Conservation (phyloP, 1,140 invertebrate species). For the Zaprionus ornatus region DNA sequence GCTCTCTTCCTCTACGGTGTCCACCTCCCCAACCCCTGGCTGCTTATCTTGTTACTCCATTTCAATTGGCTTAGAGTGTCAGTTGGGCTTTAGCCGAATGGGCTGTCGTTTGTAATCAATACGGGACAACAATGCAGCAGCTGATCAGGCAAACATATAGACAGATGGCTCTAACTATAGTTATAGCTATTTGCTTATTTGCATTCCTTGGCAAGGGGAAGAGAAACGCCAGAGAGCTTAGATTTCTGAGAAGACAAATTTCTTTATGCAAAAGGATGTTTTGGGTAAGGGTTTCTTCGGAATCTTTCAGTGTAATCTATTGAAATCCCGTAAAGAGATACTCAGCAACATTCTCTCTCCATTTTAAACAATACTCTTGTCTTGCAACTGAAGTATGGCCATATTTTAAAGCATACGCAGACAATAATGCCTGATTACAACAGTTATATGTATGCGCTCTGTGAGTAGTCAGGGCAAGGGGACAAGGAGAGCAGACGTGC, state of each 20-base stretch:
- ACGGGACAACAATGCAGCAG: constrained; percentile 7
- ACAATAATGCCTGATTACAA: background rate
- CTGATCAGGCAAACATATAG: constrained; percentile 26
- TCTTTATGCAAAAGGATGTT: background rate
- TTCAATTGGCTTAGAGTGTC: constrained; percentile 36
- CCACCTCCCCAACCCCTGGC: background rate
- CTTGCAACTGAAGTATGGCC: background rate
- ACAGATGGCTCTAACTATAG: background rate
- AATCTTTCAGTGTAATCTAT: background rate
- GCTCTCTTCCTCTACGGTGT: constrained; percentile 1
- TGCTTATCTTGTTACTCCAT: background rate
- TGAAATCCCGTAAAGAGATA: background rate
- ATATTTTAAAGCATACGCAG: background rate
- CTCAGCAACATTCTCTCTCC: background rate
- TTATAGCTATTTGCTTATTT: background rate
- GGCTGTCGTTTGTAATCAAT: constrained; percentile 32
- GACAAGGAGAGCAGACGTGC: background rate
- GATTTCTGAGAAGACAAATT: background rate
- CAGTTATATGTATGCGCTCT: background rate
- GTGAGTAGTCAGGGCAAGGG: background rate
- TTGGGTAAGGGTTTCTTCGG: background rate
- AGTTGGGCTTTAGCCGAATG: constrained; percentile 18
- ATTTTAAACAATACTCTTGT: background rate
- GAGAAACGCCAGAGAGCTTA: background rate
- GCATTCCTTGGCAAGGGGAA: background rate